Base-by-base conservation (phyloP, 2,113 vertebrate species). In the Spizaetus ornatus region DNA sequence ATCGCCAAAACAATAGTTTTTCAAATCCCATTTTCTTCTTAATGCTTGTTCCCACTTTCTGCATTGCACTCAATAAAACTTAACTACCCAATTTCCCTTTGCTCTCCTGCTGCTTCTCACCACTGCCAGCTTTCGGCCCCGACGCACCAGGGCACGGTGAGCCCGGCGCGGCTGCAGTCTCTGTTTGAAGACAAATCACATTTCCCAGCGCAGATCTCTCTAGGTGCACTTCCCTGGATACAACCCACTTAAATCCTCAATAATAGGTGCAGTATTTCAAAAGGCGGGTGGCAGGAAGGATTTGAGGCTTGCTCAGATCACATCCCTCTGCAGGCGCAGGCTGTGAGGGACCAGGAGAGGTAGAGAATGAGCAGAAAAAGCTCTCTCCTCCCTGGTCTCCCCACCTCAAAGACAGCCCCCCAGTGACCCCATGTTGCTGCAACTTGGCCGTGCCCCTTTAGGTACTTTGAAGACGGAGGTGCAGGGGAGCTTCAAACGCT, bases 111-210 rank as follows among this genome's bases (percentile, higher is more conserved):
- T 1, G 5, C 42, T 26, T 15, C 55, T 61, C 63, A 10, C 32
- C 69, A 22, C 59, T 42, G 36, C 52, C 70, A 59, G 55, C 59
- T 47, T 25, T 48, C 4, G 13, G 58, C 40, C 87, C 56, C 2
- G 19, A 40, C 2, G 4, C 20, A 34, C 22, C 31, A 13, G 61
- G 48, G 36, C 72, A n/a, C 2, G 13, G 34, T 2, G 23, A 58
- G 52, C 62, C 52, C 5, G 1, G n/a, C 10, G 5, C 10, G 3
- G 67, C 77, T 2, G 5, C 36, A 2, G 50, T 4, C 36, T 36
- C 69, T 25, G 18, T 22, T 36, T 1, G 16, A 61, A 61, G 22
- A 32, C 53, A 29, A 36, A 34, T 45, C 7, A 3, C 23, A 69
- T 45, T 36, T 36, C 45, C 45, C 53, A 23, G 26, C 15, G 4